phyloP scores from a whole-genome alignment of 2,113 vertebrate species.

The Pelecanus crispus region DNA sequence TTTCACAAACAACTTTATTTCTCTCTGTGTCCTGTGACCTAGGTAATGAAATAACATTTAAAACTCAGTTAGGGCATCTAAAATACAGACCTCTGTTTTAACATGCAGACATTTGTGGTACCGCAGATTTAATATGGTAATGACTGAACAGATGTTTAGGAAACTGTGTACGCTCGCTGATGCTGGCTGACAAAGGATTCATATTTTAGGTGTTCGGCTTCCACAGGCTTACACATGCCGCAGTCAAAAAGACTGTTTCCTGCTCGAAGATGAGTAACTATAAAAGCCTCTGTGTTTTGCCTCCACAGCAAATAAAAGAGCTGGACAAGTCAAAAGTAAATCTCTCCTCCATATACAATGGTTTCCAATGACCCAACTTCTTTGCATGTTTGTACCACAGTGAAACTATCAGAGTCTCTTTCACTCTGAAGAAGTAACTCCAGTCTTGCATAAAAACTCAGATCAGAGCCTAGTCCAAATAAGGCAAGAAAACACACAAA shows the following conservation, averaged over 20 bases:
- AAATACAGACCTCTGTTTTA: not conserved
- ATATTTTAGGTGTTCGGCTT: not conserved
- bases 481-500: not conserved
- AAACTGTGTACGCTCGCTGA: not conserved
- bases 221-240: not conserved
- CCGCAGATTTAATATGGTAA: not conserved
- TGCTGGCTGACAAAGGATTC: not conserved
- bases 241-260: not conserved
- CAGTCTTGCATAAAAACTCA: not conserved
- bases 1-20: not conserved
- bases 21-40: not conserved
- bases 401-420: not conserved
- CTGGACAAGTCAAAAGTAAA: not conserved
- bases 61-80: not conserved
- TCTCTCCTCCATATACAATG: not conserved
- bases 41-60: not conserved
- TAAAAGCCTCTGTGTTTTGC: not conserved
- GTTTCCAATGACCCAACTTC: not conserved
- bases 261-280: not conserved
- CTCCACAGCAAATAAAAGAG: not conserved
- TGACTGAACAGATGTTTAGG: constrained; percentile 34
- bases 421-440: not conserved
- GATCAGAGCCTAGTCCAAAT: not conserved
- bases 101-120: not conserved
- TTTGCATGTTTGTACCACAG: not conserved